Evolutionary conservation across 2,888 invertebrate species (phyloP).

Genomic region (Tenthredo livida): DNA sequence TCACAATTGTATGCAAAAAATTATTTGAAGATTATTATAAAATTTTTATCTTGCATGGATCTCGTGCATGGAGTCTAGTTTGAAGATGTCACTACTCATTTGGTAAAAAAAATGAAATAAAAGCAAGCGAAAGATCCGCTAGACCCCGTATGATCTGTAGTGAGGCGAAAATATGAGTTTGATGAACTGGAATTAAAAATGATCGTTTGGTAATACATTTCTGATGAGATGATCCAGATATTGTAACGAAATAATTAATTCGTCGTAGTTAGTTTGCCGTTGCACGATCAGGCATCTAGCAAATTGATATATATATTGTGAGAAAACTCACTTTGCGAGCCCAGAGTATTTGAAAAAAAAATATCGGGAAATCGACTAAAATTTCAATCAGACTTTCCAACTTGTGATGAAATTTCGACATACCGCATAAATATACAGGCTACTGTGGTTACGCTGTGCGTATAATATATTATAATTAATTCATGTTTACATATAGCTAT

Average conservation of each 20-base stretch:
- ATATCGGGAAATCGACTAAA: not conserved
- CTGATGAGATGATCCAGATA: not conserved
- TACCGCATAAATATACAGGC: not conserved
- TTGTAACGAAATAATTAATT: not conserved
- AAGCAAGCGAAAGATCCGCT: not conserved
- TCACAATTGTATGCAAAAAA: not conserved
- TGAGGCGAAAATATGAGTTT: not conserved
- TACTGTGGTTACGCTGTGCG: slow-evolving; percentile 6
- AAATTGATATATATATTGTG: not conserved
- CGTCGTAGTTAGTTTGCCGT: not conserved
- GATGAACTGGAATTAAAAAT: not conserved
- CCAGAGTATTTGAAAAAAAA: not conserved
- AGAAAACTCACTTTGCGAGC: not conserved
- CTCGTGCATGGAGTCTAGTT: not conserved
- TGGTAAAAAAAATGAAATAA: not conserved
- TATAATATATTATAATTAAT: not conserved
- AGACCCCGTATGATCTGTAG: too few species aligned
- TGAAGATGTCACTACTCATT: not conserved
- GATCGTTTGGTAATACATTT: not conserved
- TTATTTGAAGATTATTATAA: not conserved
- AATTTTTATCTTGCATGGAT: not conserved
- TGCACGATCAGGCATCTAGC: not conserved
- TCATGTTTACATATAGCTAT: not conserved
- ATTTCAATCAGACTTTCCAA: not conserved
- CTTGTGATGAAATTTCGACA: not conserved